Percentiles rank a stretch among this genome's conserved stretches.
Evolutionary conservation across 2,113 vertebrate genomes (phyloP).

Genomic region (Ptilorrhoa leucosticta): DNA sequence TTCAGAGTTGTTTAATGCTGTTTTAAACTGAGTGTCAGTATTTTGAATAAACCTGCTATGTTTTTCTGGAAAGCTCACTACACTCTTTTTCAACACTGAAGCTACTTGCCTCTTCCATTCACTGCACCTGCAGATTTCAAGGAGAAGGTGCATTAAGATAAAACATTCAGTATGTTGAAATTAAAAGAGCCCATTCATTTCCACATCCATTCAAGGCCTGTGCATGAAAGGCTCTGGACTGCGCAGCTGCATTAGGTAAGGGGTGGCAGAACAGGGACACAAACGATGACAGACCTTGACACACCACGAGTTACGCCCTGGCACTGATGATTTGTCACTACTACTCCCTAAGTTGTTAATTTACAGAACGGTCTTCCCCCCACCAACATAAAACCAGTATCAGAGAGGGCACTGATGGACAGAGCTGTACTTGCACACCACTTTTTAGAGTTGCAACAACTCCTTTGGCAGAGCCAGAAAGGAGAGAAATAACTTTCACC

Average conservation of each 20-base stretch:
- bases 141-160: neutral
- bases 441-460: neutral
- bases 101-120: neutral
- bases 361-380: neutral
- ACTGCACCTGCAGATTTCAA: neutral
- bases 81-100: neutral
- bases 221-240: too few species aligned
- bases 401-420: fast-evolving
- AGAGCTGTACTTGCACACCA: neutral
- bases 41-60: neutral
- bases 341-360: neutral
- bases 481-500: neutral
- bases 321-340: neutral
- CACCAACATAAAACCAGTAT: neutral
- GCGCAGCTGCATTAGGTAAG: neutral
- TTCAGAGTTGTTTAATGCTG: neutral
- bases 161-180: neutral
- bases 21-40: neutral
- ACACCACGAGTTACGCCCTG: fast-evolving
- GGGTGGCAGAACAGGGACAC: neutral
- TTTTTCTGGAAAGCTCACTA: neutral
- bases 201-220: neutral
- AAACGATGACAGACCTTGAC: neutral
- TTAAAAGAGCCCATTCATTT: neutral
- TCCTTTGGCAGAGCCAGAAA: neutral